These are phyloP conservation scores for Polyodon spathula DNA, from an alignment of 2,113 vertebrate species.

Conservation along the genomic window DNA sequence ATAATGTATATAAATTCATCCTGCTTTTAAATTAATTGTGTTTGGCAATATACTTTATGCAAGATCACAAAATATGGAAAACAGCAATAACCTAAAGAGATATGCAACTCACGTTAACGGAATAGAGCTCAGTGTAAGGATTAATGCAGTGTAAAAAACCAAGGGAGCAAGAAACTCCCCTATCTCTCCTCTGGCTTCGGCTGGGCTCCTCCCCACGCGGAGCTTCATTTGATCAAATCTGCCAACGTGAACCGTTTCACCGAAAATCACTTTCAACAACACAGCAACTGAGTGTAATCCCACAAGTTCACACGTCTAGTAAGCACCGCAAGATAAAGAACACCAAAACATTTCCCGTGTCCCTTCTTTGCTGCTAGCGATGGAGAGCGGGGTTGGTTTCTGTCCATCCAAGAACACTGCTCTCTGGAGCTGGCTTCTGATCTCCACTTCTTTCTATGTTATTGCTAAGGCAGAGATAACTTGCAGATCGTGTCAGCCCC, in stretches of 20 bases:
- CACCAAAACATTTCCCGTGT: slow-evolving; percentile 18
- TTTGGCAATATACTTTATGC: slow-evolving; percentile 2
- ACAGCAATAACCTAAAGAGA: slow-evolving; percentile 21
- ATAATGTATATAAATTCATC: background rate
- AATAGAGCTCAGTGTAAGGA: slow-evolving; percentile 19
- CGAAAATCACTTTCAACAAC: slow-evolving; percentile 51
- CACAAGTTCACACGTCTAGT: slow-evolving; percentile 39
- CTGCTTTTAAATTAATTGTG: background rate
- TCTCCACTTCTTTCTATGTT: slow-evolving; percentile 28
- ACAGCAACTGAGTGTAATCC: slow-evolving; percentile 36
- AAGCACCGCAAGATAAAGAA: slow-evolving; percentile 6
- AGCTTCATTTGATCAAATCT: slow-evolving; percentile 70
- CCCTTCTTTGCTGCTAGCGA: slow-evolving; percentile 27
- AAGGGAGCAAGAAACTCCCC: slow-evolving; percentile 36
- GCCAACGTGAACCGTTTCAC: slow-evolving; percentile 59
- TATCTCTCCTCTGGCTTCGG: slow-evolving; percentile 46
- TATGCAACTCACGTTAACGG: slow-evolving; percentile 12
- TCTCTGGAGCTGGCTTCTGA: slow-evolving; percentile 32
- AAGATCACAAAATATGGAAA: slow-evolving; percentile 9
- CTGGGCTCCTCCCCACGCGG: slow-evolving; percentile 65
- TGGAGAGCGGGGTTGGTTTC: slow-evolving; percentile 41
- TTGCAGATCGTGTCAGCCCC: slow-evolving; percentile 65
- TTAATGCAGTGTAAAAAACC: slow-evolving; percentile 33
- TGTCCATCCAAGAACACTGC: slow-evolving; percentile 35
- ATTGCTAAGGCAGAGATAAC: slow-evolving; percentile 54